A percentile compares a stretch with the other conserved stretches of the same genome.
phyloP scores from a whole-genome alignment of 1,140 invertebrate genomes.

The Brachystomella parvula region DNA sequence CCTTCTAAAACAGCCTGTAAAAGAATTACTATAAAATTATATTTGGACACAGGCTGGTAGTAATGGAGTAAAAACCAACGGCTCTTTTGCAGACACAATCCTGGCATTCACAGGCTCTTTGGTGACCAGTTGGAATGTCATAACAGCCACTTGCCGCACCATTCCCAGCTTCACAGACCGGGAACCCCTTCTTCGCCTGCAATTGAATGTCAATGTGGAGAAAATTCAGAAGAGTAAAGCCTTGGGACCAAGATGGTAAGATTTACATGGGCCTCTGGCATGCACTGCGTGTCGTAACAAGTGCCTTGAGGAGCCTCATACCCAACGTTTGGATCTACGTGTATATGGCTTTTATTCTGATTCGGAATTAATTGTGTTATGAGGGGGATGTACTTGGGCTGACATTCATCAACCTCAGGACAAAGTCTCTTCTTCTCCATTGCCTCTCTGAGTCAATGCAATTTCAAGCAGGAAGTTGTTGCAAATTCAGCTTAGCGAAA shows the following conservation, averaged over 20 bases:
- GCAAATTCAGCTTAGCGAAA: too few relatives aligned
- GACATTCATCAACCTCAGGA: not conserved
- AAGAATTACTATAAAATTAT: not conserved
- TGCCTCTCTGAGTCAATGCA: too few relatives aligned
- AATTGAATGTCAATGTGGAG: too few relatives aligned
- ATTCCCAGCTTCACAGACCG: not conserved
- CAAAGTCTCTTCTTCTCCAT: too few relatives aligned
- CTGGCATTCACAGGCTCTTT: constrained; percentile 31
- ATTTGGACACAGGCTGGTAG: not conserved
- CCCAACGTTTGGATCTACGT: not conserved
- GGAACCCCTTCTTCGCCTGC: not conserved
- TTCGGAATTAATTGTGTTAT: constrained; percentile 19
- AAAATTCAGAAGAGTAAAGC: too few relatives aligned
- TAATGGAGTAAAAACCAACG: constrained; percentile 13
- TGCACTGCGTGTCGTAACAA: too few relatives aligned
- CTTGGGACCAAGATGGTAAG: too few relatives aligned
- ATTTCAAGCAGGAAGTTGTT: too few relatives aligned
- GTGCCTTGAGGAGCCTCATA: not conserved
- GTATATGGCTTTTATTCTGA: constrained; percentile 28
- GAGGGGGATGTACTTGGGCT: constrained; percentile 12
- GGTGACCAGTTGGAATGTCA: constrained; percentile 28
- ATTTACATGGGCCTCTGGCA: too few relatives aligned
- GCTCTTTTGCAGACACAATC: constrained; percentile 19
- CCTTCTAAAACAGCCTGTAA: not conserved
- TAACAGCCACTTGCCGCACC: constrained; percentile 13